Evolutionary conservation across 2,797 vertebrate genomes (phyloP).

Genomic region (Mallotus villosus): DNA sequence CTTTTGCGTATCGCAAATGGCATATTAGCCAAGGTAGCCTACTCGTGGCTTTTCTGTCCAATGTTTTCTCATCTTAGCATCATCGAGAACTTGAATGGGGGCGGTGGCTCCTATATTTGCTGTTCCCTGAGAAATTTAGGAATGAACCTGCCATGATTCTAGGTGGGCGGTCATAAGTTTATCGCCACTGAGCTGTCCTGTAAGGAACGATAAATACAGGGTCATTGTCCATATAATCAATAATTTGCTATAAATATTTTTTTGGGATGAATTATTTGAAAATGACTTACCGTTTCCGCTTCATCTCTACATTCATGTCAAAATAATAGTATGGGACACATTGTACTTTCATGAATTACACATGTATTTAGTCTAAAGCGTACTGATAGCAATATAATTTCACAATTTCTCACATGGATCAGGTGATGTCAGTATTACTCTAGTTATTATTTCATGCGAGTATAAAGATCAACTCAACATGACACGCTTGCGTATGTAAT

Average conservation of each 20-base stretch:
- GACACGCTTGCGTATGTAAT: too few relatives aligned
- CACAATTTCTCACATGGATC: not conserved
- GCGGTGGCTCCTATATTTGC: not conserved
- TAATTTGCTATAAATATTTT: too few relatives aligned
- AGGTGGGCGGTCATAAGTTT: not conserved
- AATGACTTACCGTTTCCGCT: too few relatives aligned
- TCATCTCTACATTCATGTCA: too few relatives aligned
- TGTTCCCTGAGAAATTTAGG: not conserved
- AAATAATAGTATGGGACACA: too few relatives aligned
- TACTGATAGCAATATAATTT: too few relatives aligned
- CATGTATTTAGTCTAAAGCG: too few relatives aligned
- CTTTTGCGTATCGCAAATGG: not conserved
- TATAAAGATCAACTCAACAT: not conserved
- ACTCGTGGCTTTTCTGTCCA: not conserved
- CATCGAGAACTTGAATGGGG: not conserved
- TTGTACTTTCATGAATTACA: too few relatives aligned
- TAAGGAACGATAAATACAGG: too few relatives aligned
- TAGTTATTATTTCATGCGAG: not conserved
- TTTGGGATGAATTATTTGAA: too few relatives aligned
- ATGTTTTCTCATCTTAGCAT: not conserved
- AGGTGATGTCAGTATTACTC: constrained; percentile 7
- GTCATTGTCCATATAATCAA: too few relatives aligned
- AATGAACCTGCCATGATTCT: not conserved
- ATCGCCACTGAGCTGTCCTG: too few relatives aligned
- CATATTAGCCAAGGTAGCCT: not conserved